Evolutionary conservation across 1,140 invertebrate species (phyloP).

Genomic region (Anastrepha ludens): DNA sequence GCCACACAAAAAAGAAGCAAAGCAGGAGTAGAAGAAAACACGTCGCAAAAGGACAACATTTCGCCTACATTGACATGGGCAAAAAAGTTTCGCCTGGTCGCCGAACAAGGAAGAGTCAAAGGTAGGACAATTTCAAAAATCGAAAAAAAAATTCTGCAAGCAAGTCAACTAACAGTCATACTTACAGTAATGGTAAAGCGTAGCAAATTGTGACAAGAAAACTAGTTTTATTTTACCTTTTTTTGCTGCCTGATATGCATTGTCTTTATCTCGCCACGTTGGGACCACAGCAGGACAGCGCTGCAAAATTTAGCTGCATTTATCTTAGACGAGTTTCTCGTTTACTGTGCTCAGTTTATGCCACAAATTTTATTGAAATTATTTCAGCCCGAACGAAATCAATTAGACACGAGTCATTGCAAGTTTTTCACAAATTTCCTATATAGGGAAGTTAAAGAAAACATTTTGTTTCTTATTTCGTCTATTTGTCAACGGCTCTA

Average conservation of each 20-base stretch:
- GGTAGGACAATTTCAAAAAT: not conserved
- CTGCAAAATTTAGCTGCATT: not conserved
- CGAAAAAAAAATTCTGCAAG: not conserved
- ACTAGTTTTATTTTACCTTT: not conserved
- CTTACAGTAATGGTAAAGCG: not conserved
- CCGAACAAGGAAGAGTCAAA: conserved; percentile 32
- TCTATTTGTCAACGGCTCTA: conserved; percentile 12
- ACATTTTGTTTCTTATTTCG: not conserved
- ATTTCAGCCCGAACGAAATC: conserved; percentile 40
- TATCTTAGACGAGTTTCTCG: not conserved
- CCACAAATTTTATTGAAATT: conserved; percentile 40
- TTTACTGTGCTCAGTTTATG: not conserved
- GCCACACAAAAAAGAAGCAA: not conserved
- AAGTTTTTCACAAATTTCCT: not conserved
- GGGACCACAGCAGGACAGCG: conserved; percentile 12
- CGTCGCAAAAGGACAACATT: conserved; percentile 7
- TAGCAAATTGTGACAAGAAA: conserved; percentile 31
- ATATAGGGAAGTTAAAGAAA: not conserved
- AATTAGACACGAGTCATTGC: conserved; percentile 48
- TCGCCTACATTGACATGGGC: not conserved
- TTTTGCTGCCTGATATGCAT: not conserved
- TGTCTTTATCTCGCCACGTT: conserved; percentile 1
- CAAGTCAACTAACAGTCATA: not conserved
- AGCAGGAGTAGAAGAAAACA: not conserved
- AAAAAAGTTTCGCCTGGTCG: not conserved